These are phyloP conservation scores for Cottoperca gobio DNA, from an alignment of 2,797 vertebrate species.

Conservation along the genomic window DNA sequence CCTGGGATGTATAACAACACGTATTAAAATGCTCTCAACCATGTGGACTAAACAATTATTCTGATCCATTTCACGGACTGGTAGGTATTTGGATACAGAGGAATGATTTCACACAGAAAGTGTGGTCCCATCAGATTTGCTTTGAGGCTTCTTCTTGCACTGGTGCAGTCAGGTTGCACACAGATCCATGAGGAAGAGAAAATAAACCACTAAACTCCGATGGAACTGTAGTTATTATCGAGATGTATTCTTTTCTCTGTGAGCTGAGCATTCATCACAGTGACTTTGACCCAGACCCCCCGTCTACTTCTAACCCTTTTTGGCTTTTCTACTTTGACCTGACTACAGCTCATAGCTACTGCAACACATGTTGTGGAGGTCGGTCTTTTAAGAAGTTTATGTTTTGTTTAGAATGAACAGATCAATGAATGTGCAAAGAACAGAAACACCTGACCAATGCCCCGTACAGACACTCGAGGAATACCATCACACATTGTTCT, in stretches of 20 bases:
- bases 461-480: neutral
- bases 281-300: neutral
- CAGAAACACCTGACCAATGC: neutral
- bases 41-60: slow-evolving; percentile 42
- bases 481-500: slow-evolving; percentile 10
- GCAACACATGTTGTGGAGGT: neutral
- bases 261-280: neutral
- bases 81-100: slow-evolving; percentile 40
- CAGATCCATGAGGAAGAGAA: neutral
- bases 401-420: neutral
- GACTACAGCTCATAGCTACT: neutral
- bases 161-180: slow-evolving; percentile 31
- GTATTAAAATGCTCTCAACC: slow-evolving; percentile 22
- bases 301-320: neutral
- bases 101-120: slow-evolving; percentile 35
- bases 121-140: slow-evolving; percentile 46
- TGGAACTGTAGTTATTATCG: neutral
- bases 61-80: slow-evolving; percentile 58
- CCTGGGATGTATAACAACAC: neutral
- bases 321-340: neutral
- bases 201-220: neutral
- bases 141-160: slow-evolving; percentile 39
- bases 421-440: neutral
- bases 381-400: neutral
- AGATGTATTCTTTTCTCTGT: neutral